Conservation (phyloP, 2,797 vertebrate genomes). For the Acanthornis magna region DNA sequence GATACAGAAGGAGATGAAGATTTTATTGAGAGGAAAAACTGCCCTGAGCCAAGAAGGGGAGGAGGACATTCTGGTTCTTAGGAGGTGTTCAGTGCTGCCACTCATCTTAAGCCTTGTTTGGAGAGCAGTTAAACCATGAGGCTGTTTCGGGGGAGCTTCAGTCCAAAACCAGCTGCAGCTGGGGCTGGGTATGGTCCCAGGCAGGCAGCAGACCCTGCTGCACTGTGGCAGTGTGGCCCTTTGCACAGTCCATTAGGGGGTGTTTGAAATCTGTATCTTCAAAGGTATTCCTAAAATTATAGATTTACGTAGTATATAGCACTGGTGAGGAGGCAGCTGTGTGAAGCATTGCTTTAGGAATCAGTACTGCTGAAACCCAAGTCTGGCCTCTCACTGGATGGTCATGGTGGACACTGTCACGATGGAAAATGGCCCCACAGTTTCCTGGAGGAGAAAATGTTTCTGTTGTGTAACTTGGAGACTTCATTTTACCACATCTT, state of each 20-base stretch:
- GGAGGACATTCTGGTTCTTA: background rate
- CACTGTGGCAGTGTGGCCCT: background rate
- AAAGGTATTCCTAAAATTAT: background rate
- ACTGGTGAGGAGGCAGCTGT: background rate
- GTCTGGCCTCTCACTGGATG: background rate
- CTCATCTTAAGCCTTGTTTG: background rate
- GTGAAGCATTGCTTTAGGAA: background rate
- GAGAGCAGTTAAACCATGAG: background rate
- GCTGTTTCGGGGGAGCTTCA: background rate
- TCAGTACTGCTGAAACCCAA: background rate
- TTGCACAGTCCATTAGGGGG: background rate
- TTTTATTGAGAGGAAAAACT: background rate
- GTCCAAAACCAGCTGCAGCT: background rate
- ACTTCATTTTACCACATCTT: background rate
- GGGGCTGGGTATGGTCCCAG: background rate
- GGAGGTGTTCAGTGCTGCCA: background rate
- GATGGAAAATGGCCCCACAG: background rate
- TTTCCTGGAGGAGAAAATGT: background rate
- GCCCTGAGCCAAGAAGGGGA: background rate
- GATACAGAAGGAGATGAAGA: background rate
- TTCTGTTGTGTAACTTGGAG: background rate
- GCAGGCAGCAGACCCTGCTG: background rate
- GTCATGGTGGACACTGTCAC: background rate
- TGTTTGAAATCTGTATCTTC: background rate
- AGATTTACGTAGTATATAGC: rapidly evolving